Evolutionary conservation across 53 echinoderm and acorn worm genomes (phyloP).

Genomic region (Luidia sarsii): DNA sequence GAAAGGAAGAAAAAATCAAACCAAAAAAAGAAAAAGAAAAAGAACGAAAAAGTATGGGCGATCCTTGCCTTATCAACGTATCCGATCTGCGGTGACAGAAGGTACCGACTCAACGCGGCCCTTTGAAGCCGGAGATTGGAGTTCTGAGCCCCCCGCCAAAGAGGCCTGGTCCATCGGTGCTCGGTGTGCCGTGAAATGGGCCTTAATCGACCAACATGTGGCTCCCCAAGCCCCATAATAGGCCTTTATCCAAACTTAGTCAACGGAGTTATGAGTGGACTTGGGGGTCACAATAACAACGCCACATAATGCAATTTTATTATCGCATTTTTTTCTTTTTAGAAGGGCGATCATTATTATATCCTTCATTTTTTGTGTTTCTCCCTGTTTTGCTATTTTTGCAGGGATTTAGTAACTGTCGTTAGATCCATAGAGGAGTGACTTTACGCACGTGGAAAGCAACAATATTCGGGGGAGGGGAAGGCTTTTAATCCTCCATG

Average conservation of each 20-base stretch:
- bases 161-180: slow-evolving; percentile 21
- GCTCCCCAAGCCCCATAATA: neutral
- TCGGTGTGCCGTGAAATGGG: slow-evolving; percentile 45
- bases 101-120: slow-evolving; percentile 47
- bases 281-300: slow-evolving; percentile 40
- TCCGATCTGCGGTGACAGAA: slow-evolving; percentile 49
- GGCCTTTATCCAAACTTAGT: slow-evolving; percentile 14
- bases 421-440: too few species aligned
- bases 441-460: too few species aligned
- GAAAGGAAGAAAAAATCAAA: too few species aligned
- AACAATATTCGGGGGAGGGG: too few species aligned
- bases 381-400: neutral
- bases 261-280: slow-evolving; percentile 28
- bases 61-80: slow-evolving; percentile 18
- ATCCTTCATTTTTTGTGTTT: neutral
- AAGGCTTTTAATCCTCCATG: too few species aligned
- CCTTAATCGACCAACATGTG: slow-evolving; percentile 40
- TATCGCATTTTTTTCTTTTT: neutral
- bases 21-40: too few species aligned
- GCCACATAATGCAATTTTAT: slow-evolving; percentile 2
- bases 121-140: slow-evolving; percentile 42
- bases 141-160: slow-evolving; percentile 39
- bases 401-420: slow-evolving; percentile 30
- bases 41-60: too few species aligned
- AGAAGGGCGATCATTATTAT: too few species aligned